Conservation (phyloP, 2,888 invertebrate species). For the Hylaea fasciaria region DNA sequence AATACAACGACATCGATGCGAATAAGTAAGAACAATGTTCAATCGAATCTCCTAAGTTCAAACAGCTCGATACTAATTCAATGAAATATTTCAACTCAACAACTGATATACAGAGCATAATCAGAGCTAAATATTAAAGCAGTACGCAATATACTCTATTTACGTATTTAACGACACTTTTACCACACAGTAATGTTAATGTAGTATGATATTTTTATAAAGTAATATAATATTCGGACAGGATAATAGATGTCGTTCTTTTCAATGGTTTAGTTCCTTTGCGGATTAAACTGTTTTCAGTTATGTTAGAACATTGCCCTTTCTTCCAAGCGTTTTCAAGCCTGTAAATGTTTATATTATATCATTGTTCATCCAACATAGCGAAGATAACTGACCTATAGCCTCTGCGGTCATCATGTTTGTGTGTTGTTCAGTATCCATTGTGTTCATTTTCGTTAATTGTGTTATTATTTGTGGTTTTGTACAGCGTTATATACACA, state of each 20-base stretch:
- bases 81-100: no score
- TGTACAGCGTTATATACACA: conserved; percentile 17
- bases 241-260: no score
- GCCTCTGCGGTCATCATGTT: conserved; percentile 74
- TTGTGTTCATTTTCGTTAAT: conserved; percentile 47
- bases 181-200: no score
- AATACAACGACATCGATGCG: conserved; percentile 1
- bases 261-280: no score
- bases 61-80: no score
- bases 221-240: no score
- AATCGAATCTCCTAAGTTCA: not conserved
- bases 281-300: no score
- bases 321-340: conserved; percentile 24
- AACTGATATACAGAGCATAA: no score
- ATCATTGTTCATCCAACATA: conserved; percentile 46
- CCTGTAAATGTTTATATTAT: conserved; percentile 22
- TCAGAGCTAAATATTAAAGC: no score
- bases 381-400: conserved; percentile 72
- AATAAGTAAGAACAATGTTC: conserved; percentile 20
- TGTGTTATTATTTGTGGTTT: conserved; percentile 29
- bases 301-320: conserved; percentile 25
- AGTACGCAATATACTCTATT: no score
- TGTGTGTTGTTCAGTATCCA: conserved; percentile 70
- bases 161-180: no score
- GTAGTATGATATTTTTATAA: no score